Evolutionary conservation across 2,113 vertebrate species (phyloP).

Genomic region (Pungitius pungitius): DNA sequence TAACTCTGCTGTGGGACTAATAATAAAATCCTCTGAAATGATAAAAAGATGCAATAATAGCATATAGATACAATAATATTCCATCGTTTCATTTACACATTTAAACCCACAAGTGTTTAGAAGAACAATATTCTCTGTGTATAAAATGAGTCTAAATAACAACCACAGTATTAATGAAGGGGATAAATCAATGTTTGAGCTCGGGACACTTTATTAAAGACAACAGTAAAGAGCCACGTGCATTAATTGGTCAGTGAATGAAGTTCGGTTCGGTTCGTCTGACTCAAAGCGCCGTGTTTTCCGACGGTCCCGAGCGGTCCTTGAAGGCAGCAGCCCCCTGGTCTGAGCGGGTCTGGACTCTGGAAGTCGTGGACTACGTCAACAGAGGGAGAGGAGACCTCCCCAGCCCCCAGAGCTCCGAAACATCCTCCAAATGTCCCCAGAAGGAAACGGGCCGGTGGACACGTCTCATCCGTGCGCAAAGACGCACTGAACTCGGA

Average conservation of each 20-base stretch:
- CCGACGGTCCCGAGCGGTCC: slow-evolving; percentile 15
- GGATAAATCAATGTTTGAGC: background rate
- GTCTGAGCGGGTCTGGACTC: slow-evolving; percentile 43
- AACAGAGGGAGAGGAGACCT: slow-evolving; percentile 43
- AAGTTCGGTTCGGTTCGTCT: background rate
- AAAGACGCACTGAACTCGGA: slow-evolving; percentile 44
- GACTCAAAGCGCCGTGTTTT: background rate
- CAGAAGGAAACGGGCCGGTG: background rate
- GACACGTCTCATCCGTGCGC: slow-evolving; percentile 41
- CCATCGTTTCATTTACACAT: no score
- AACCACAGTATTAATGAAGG: background rate
- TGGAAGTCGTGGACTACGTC: slow-evolving; percentile 57
- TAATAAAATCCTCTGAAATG: background rate
- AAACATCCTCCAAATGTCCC: slow-evolving; percentile 15
- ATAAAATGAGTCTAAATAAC: background rate
- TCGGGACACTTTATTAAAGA: background rate
- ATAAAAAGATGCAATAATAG: background rate
- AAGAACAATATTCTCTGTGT: background rate
- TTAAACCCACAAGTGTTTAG: background rate
- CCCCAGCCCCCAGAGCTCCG: slow-evolving; percentile 50
- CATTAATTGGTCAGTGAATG: background rate
- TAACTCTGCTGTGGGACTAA: background rate
- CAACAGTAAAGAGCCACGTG: rapidly evolving
- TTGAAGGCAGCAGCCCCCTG: slow-evolving; percentile 34
- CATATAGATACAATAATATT: background rate